Evolutionary conservation across 2,888 invertebrate species (phyloP).

Genomic region (Sinotaia quadrata): DNA sequence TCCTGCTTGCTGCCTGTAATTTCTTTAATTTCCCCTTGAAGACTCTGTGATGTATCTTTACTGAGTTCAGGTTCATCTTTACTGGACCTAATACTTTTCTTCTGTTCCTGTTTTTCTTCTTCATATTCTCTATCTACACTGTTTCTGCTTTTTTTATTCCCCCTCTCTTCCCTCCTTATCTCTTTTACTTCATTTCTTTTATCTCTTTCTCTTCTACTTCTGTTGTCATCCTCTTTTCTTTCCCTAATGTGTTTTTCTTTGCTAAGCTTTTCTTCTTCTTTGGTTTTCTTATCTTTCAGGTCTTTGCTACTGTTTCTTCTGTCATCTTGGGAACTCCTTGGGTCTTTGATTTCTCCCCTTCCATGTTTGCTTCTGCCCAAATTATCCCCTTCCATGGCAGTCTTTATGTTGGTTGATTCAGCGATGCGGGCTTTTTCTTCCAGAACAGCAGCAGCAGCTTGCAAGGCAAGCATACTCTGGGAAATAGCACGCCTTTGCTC

Average conservation of each 20-base stretch:
- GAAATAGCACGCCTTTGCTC: not conserved
- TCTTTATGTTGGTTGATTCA: not conserved
- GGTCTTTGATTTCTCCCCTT: conserved; percentile 17
- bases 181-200: not conserved
- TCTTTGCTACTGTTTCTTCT: conserved; percentile 10
- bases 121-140: not conserved
- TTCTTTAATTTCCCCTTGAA: too few relatives aligned
- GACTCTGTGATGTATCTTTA: too few relatives aligned
- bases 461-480: not conserved
- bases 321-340: conserved; percentile 7
- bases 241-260: not conserved
- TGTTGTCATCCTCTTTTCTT: not conserved
- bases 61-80: too few relatives aligned
- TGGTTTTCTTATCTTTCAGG: not conserved
- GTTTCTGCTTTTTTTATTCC: not conserved
- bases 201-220: not conserved
- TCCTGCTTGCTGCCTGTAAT: too few relatives aligned
- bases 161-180: not conserved
- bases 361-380: conserved; percentile 1
- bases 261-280: not conserved
- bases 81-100: too few relatives aligned
- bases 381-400: not conserved
- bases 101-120: not conserved
- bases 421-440: not conserved
- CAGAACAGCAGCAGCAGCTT: conserved; percentile 1